Evolutionary conservation across 2,888 invertebrate species (phyloP).

Genomic region (Lobophora halterata): DNA sequence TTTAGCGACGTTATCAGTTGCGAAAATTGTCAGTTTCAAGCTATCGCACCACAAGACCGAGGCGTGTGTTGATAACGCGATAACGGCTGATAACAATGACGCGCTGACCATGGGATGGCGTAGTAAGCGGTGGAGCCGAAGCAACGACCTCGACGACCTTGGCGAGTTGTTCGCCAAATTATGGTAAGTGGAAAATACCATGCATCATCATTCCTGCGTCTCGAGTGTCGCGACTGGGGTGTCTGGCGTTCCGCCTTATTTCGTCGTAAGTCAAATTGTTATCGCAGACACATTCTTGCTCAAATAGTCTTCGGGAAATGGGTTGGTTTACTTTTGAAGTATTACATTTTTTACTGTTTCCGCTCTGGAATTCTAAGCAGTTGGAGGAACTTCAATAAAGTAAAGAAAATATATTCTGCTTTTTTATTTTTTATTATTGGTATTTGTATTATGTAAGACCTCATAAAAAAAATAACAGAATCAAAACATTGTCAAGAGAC

Average conservation of each 20-base stretch:
- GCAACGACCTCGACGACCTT: slow-evolving; percentile 56
- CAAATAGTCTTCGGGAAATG: slow-evolving; percentile 6
- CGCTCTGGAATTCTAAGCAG: slow-evolving; percentile 1
- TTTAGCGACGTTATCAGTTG: slow-evolving; percentile 6
- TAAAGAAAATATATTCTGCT: too few relatives aligned
- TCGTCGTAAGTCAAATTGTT: slow-evolving; percentile 7
- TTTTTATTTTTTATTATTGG: too few relatives aligned
- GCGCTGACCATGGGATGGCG: slow-evolving; percentile 42
- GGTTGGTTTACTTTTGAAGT: slow-evolving; percentile 6
- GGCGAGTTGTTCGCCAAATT: slow-evolving; percentile 41
- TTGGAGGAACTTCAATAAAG: too few relatives aligned
- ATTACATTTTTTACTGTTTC: slow-evolving; percentile 8
- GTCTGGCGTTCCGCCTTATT: slow-evolving; percentile 3
- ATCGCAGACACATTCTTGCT: slow-evolving; percentile 4
- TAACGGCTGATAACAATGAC: slow-evolving; percentile 28
- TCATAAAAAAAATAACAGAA: background rate
- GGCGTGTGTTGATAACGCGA: slow-evolving; percentile 23
- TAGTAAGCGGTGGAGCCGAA: slow-evolving; percentile 42
- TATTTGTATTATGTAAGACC: too few relatives aligned
- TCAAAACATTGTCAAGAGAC: background rate
- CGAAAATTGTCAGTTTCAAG: slow-evolving; percentile 12
- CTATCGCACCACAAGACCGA: slow-evolving; percentile 4
- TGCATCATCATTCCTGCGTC: slow-evolving; percentile 9
- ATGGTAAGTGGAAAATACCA: slow-evolving; percentile 46
- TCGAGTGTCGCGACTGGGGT: slow-evolving; percentile 1